phyloP scores from a whole-genome alignment of 2,797 vertebrate species.

The Schizothorax lantsangensis region DNA sequence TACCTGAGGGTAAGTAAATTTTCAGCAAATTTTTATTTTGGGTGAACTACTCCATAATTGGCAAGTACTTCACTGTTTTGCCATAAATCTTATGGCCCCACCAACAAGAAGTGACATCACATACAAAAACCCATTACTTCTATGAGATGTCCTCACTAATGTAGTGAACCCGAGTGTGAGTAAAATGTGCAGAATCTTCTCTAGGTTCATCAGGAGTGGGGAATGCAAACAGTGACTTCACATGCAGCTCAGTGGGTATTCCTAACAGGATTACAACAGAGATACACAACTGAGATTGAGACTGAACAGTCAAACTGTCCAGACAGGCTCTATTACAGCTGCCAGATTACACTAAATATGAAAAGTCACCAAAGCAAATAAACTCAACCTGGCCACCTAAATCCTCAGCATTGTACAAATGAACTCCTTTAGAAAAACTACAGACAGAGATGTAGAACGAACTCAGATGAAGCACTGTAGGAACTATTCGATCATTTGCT shows the following conservation, averaged over 20 bases:
- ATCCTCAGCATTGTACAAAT: neutral
- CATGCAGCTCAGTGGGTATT: neutral
- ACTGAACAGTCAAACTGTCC: neutral
- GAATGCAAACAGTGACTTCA: slow-evolving; percentile 35
- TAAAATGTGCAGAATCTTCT: neutral
- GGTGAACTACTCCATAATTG: neutral
- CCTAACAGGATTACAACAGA: slow-evolving; percentile 39
- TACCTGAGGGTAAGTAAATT: neutral
- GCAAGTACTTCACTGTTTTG: neutral
- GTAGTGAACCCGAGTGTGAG: neutral
- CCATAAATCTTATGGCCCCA: neutral
- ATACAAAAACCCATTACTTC: neutral
- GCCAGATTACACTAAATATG: neutral
- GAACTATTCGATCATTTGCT: neutral
- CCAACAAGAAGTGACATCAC: neutral
- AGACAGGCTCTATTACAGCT: slow-evolving; percentile 9
- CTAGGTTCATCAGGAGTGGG: slow-evolving; percentile 26
- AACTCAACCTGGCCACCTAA: neutral
- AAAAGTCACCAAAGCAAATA: slow-evolving; percentile 3
- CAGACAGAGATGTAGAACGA: neutral
- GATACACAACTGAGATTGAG: neutral
- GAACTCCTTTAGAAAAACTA: neutral
- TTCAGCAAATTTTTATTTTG: neutral
- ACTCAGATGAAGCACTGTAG: neutral
- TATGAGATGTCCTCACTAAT: neutral